Percentiles rank a stretch among this genome's conserved stretches.
Evolutionary conservation across 1,140 invertebrate species (phyloP).

Genomic region (Aphidius ervi): DNA sequence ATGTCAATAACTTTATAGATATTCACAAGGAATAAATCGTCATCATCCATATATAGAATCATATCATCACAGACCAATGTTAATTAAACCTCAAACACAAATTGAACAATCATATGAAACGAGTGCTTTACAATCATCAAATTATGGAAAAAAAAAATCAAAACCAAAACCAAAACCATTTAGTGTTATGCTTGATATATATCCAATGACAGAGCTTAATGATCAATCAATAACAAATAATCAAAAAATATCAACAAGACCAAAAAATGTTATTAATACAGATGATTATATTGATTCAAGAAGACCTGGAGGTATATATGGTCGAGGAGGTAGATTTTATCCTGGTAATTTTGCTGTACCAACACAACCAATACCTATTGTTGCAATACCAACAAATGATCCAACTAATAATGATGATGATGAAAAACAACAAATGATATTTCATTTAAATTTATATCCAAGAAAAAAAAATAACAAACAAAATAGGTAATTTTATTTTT

Average conservation of each 20-base stretch:
- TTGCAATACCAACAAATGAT: conserved; percentile 28
- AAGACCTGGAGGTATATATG: conserved; percentile 29
- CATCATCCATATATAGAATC: conserved; percentile 40
- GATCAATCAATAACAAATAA: conserved; percentile 31
- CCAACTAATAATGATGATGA: conserved; percentile 34
- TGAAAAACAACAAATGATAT: conserved; percentile 49
- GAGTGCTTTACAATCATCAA: conserved; percentile 23
- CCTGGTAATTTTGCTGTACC: neutral
- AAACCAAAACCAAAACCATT: conserved; percentile 44
- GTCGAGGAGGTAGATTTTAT: conserved; percentile 32
- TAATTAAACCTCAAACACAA: conserved; percentile 16
- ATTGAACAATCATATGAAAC: conserved; percentile 28
- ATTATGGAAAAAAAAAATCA: conserved; percentile 32
- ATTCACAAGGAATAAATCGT: conserved; percentile 41
- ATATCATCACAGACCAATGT: conserved; percentile 30
- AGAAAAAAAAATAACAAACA: conserved; percentile 36
- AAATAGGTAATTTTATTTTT: conserved; percentile 30
- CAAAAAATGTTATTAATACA: neutral
- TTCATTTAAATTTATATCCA: conserved; percentile 51
- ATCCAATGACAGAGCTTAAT: conserved; percentile 45
- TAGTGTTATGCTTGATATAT: conserved; percentile 52
- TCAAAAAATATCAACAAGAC: conserved; percentile 33
- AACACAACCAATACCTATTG: conserved; percentile 24
- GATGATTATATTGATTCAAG: conserved; percentile 37
- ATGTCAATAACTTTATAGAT: conserved; percentile 28